A percentile compares a stretch with the other conserved stretches of the same genome.
These are phyloP conservation scores for Acrobasis suavella DNA, from an alignment of 2,888 invertebrate species.

Conservation along the genomic window DNA sequence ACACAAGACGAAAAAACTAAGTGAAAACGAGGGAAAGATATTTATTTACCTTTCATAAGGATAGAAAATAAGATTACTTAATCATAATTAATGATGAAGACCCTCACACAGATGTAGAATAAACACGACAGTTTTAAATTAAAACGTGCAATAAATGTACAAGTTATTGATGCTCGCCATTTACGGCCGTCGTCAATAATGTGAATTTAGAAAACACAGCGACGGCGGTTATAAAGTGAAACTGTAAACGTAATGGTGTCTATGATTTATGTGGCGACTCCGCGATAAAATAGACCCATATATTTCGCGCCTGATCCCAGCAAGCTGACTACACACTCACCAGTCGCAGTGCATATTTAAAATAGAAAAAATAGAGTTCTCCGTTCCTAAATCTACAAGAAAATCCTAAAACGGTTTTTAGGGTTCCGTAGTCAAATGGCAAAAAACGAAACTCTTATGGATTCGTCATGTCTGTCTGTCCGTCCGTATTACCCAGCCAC, in stretches of 20 bases:
- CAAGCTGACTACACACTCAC: conserved; percentile 7
- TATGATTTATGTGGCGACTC: conserved; percentile 30
- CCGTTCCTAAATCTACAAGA: too few species aligned
- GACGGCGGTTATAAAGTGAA: conserved; percentile 26
- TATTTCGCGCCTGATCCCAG: conserved; percentile 28
- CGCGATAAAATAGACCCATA: conserved; percentile 34
- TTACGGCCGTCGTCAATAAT: conserved; percentile 13
- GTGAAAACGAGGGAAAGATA: too few species aligned
- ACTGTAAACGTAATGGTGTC: conserved; percentile 25
- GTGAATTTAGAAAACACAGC: conserved; percentile 19
- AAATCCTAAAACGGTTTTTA: too few species aligned
- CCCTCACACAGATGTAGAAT: background rate
- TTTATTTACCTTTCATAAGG: too few species aligned
- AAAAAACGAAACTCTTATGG: too few species aligned
- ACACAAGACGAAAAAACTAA: too few species aligned
- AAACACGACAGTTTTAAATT: background rate
- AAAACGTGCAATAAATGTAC: background rate
- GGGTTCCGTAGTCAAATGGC: too few species aligned
- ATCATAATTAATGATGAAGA: background rate
- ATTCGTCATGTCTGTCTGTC: too few species aligned
- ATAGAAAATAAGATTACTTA: too few species aligned
- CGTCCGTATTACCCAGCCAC: too few species aligned
- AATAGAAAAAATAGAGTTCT: too few species aligned
- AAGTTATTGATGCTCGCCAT: conserved; percentile 3
- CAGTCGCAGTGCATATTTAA: too few species aligned